phyloP scores from a whole-genome alignment of 2,797 vertebrate species.

The Sebastiscus tertius region DNA sequence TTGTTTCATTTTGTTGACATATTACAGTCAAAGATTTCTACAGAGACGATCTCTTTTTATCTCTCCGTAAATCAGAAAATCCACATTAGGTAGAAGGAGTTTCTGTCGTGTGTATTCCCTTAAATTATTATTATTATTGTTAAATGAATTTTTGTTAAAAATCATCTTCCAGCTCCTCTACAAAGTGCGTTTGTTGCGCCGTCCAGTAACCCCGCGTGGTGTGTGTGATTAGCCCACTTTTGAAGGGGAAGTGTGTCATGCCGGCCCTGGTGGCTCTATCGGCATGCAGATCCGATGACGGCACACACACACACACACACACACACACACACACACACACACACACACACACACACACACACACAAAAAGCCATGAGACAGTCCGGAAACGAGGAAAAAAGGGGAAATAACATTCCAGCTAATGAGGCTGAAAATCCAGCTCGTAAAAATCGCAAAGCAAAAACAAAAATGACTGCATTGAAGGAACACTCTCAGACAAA shows the following conservation, averaged over 20 bases:
- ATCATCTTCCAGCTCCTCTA: neutral
- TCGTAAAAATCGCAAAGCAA: slow-evolving; percentile 14
- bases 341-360: neutral
- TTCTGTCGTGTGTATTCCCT: no score
- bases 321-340: neutral
- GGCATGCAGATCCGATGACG: slow-evolving; percentile 24
- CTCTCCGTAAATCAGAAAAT: no score
- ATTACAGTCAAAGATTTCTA: no score
- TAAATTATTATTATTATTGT: neutral
- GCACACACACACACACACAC: neutral
- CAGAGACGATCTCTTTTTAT: no score
- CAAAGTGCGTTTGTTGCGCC: neutral
- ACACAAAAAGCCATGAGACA: neutral
- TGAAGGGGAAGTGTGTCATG: slow-evolving; percentile 47
- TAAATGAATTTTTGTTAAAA: neutral
- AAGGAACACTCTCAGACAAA: slow-evolving; percentile 18
- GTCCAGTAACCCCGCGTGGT: neutral
- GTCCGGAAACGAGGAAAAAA: neutral
- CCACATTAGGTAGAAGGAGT: no score
- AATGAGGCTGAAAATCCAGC: slow-evolving; percentile 29
- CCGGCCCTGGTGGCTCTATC: slow-evolving; percentile 17
- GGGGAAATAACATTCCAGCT: neutral
- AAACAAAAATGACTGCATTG: slow-evolving; percentile 23
- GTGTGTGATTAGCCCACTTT: slow-evolving; percentile 16
- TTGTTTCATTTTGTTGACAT: no score